Evolutionary conservation across 2,113 vertebrate species (phyloP), one percentile per base, ranked within the genome.

Genomic region (Bufo bufo): DNA sequence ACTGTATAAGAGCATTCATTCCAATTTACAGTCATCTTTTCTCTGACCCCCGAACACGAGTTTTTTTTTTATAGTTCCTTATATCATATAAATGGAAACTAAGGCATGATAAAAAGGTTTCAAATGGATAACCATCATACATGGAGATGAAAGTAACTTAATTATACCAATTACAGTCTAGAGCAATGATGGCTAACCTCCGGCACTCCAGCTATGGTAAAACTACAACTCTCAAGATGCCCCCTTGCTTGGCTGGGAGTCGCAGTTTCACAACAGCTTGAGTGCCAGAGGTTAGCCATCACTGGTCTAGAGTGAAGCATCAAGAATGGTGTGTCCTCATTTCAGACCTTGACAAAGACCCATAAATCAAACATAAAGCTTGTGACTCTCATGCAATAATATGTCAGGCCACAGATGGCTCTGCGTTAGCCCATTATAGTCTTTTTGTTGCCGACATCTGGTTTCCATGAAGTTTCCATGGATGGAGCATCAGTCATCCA

Each of bases 401-500:
- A 33, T 45, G 78, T 45, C 56, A 4, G 11, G 33, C 9, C 56
- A 33, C 78, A 61, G 56, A 45, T 81, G 78, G 54, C 16, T n/a
- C 9, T 8, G 49, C 11, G 47, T 33, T 45, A 7, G 56, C 56
- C 61, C 23, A 61, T 61, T 59, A 56, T 49, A 81, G 16, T 7
- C 1, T 16, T 61, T 81, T 61, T 81, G 56, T 61, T 81, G 56
- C 4, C 0, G 78, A 45, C 56, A 81, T 81, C 78, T 61, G 78
- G 78, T 47, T 19, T 61, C 56, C 78, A 61, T 17, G 78, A 81
- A 19, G 19, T 81, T 61, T 61, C 56, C 78, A 81, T 59, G 78
- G 78, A 81, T 33, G 19, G 1, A 81, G n/a, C 54, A 61, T 4
- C 56, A 43, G 8, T 61, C 23, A 81, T 61, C 56, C 8, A 61